phyloP scores from a whole-genome alignment of 2,888 invertebrate species.

The Drosophila greeni region DNA sequence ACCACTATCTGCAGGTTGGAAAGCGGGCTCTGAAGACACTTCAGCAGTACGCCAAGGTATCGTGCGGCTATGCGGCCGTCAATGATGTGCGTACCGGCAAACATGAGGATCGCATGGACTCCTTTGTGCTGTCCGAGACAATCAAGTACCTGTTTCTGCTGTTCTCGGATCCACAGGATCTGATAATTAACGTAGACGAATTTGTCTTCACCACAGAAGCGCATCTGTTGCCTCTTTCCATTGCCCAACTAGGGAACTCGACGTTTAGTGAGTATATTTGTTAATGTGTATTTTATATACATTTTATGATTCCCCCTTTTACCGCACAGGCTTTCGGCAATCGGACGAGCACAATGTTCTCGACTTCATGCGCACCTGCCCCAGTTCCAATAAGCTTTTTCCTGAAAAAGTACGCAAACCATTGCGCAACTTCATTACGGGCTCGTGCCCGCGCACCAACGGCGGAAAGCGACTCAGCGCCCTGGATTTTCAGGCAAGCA shows the following conservation, averaged over 20 bases:
- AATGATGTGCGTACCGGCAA: constrained; percentile 94
- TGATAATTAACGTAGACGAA: constrained; percentile 89
- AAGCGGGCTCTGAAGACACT: constrained; percentile 92
- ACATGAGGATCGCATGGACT: constrained; percentile 98
- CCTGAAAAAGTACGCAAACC: constrained; percentile 91
- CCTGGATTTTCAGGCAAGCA: constrained; percentile 87
- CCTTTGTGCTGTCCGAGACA: constrained; percentile 97
- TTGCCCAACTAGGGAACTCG: constrained; percentile 84
- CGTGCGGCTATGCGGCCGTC: constrained; percentile 98
- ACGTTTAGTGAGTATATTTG: constrained; percentile 76
- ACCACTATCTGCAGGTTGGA: constrained; percentile 94
- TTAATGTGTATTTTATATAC: no score
- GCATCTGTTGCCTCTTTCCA: constrained; percentile 93
- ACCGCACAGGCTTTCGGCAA: constrained; percentile 77
- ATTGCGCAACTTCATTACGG: constrained; percentile 90
- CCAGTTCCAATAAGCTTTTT: constrained; percentile 89
- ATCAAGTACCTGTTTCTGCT: constrained; percentile 97
- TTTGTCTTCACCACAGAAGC: constrained; percentile 96
- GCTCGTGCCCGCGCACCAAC: constrained; percentile 85
- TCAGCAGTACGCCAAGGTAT: constrained; percentile 93
- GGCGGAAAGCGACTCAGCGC: constrained; percentile 83
- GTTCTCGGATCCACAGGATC: constrained; percentile 92
- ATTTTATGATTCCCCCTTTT: constrained; percentile 16
- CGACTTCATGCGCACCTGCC: constrained; percentile 85
- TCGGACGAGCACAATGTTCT: constrained; percentile 81